These are phyloP conservation scores for Astyanax mexicanus DNA, from an alignment of 2,797 vertebrate species.

Conservation along the genomic window DNA sequence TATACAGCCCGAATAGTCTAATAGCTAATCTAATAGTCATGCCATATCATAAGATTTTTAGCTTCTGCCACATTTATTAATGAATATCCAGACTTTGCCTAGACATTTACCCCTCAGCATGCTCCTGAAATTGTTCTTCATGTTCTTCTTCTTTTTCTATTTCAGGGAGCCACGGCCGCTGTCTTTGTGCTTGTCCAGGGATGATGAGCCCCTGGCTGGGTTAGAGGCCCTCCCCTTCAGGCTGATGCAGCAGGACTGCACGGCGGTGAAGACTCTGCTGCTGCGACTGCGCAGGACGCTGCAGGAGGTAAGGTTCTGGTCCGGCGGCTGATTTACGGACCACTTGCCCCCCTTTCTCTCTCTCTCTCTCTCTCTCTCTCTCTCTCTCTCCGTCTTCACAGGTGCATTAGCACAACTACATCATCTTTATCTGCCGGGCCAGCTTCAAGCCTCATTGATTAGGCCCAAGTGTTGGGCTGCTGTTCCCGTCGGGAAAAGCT, in stretches of 20 bases:
- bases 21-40: too few relatives aligned
- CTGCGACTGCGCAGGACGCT: slow-evolving; percentile 93
- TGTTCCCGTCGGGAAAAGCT: slow-evolving; percentile 47
- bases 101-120: neutral
- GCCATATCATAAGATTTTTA: too few relatives aligned
- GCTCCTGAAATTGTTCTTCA: neutral
- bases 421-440: slow-evolving; percentile 17
- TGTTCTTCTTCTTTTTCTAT: slow-evolving; percentile 47
- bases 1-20: too few relatives aligned
- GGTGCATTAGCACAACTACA: slow-evolving; percentile 39
- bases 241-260: slow-evolving; percentile 96
- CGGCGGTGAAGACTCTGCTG: slow-evolving; percentile 92
- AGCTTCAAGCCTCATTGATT: slow-evolving; percentile 40
- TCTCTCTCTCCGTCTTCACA: slow-evolving; percentile 15
- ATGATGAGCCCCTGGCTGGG: slow-evolving; percentile 85
- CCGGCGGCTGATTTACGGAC: slow-evolving; percentile 44
- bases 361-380: too few relatives aligned
- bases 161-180: slow-evolving; percentile 80
- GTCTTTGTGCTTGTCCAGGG: slow-evolving; percentile 71
- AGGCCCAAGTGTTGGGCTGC: neutral
- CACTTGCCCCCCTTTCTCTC: slow-evolving; percentile 11
- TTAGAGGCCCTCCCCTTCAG: slow-evolving; percentile 90
- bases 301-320: slow-evolving; percentile 87
- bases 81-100: neutral
- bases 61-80: too few relatives aligned